Conservation (phyloP, 1,140 invertebrate species). For the Drosophila kepulauana region DNA sequence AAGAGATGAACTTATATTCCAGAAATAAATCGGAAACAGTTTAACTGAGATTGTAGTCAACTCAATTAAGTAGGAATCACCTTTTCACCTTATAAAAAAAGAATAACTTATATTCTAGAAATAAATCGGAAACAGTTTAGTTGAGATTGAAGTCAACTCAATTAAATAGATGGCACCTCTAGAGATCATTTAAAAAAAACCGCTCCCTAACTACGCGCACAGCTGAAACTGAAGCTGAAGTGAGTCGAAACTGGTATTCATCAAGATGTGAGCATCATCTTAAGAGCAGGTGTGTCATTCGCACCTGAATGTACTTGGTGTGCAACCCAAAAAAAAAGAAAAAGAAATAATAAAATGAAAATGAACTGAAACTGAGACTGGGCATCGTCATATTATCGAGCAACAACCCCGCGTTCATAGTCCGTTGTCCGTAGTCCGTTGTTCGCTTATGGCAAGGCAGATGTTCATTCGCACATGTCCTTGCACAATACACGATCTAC, state of each 20-base stretch:
- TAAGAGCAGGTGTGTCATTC: slow-evolving; percentile 7
- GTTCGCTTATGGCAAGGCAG: slow-evolving; percentile 5
- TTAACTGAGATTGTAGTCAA: too few species aligned
- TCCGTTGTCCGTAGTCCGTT: too few species aligned
- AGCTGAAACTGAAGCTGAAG: background rate
- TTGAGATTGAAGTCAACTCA: too few species aligned
- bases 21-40: too few species aligned
- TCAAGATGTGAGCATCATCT: background rate
- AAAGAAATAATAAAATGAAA: background rate
- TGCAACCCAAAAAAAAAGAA: background rate
- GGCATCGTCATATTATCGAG: slow-evolving; percentile 14
- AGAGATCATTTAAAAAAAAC: background rate
- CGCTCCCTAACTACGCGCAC: background rate
- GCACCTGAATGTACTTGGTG: slow-evolving; percentile 2
- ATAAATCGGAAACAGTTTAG: too few species aligned
- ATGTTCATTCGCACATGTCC: slow-evolving; percentile 41
- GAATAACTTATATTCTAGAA: too few species aligned
- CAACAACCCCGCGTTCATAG: slow-evolving; percentile 17
- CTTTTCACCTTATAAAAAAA: too few species aligned
- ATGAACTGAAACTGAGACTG: too few species aligned
- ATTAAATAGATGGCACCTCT: too few species aligned
- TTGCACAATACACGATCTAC: slow-evolving; percentile 42
- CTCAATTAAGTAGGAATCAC: too few species aligned
- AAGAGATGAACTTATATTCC: too few species aligned
- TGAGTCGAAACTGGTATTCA: background rate